Evolutionary conservation across 2,888 invertebrate species (phyloP), one percentile per base, ranked within the genome.

Genomic region (Tillus elongatus): DNA sequence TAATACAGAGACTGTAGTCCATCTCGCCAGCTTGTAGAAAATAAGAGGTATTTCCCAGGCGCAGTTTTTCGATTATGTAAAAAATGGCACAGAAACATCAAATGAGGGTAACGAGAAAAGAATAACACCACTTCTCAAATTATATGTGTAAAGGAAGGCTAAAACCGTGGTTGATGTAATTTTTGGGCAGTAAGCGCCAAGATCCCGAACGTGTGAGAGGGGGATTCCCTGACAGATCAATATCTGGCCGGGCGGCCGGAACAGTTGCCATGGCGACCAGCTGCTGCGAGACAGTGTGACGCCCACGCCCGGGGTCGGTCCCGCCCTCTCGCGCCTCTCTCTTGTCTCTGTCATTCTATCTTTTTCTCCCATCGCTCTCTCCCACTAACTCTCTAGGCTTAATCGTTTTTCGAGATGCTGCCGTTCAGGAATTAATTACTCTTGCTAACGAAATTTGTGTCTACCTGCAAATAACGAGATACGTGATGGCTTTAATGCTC

Each of bases 281-380:
- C 67, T 71, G 64, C 66, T 64, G 64, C 73, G 71, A 72, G 72
- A 73, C 74, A 69, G 72, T 72, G 72, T 72, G 73, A 71, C 74
- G 72, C 73, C 70, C 66, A 70, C 70, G 68, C 70, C 69, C 67
- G 68, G 65, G 63, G 63, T 53, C 50, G 48, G 49, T 43, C 50
- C 42, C 50, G 48, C 49, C 44, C 40, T 36, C 41, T 37, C 40
- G 39, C 42, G 42, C 39, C 40, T 39, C 43, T 42, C 40, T 35
- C 35, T 30, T 34, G 35, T 34, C 41, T 35, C 42, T 41, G 41
- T 33, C 31, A 31, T 39, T 40, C 46, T 40, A 35, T n/a, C 24
- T 8, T 19, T 6, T 6, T n/a, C 24, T 19, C 24, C 24, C 24
- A 19, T 32, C 30, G 30, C 34, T 39, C 13, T 33, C 42, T 39